These are phyloP conservation scores for Drosophila lacicola DNA, from an alignment of 2,888 invertebrate species.

Conservation along the genomic window DNA sequence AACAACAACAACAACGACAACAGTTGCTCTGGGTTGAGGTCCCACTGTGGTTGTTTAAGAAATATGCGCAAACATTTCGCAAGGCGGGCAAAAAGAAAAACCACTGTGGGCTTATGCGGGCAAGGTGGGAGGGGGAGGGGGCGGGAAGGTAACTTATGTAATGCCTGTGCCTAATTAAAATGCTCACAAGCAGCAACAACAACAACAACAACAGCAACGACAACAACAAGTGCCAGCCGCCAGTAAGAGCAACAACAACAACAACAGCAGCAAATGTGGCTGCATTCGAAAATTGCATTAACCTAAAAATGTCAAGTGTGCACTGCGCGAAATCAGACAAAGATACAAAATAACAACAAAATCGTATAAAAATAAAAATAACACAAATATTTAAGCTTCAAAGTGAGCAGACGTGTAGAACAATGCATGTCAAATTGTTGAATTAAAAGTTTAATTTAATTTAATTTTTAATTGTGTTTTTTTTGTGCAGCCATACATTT, in stretches of 20 bases:
- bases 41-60: constrained; percentile 9
- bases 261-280: constrained; percentile 38
- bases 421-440: no score
- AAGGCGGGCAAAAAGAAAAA: constrained; percentile 16
- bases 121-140: neutral
- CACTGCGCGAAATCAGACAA: constrained; percentile 42
- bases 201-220: constrained; percentile 21
- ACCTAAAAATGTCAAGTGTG: constrained; percentile 66
- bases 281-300: constrained; percentile 65
- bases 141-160: constrained; percentile 47
- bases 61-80: constrained; percentile 45
- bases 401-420: no score
- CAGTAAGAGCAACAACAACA: constrained; percentile 27
- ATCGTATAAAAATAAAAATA: neutral
- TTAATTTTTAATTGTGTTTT: no score
- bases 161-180: constrained; percentile 66
- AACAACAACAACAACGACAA: constrained; percentile 5
- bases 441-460: no score
- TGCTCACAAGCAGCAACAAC: constrained; percentile 25
- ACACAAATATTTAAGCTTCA: no score
- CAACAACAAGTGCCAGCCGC: constrained; percentile 12
- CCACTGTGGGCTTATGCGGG: constrained; percentile 1
- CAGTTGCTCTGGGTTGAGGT: constrained; percentile 40
- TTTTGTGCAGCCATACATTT: no score
- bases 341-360: no score